Base-by-base conservation (phyloP, 2,113 vertebrate species). In the Onychostruthus taczanowskii region DNA sequence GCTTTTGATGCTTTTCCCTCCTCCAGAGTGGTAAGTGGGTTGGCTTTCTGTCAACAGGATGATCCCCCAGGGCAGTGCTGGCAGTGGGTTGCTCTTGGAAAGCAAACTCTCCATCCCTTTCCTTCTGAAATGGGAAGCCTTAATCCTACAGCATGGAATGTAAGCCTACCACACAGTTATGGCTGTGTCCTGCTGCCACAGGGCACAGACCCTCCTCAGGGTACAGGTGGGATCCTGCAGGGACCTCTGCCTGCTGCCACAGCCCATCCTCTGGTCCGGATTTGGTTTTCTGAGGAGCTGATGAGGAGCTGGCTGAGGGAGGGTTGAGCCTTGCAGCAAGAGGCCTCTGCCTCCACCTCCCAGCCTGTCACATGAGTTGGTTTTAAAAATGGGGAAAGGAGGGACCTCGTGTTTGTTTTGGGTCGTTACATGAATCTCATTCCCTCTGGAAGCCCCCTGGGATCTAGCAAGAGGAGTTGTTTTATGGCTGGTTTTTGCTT, bases 201-300 rank as follows among this genome's bases (percentile, higher is more conserved):
- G 59, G 44, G 20, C 55, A 12, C 0, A 1, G 20, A 17, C 11
- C 18, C 11, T 46, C 26, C 33, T 58, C 55, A 22, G 33, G 55
- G 55, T 24, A 11, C 56, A 59, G 33, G 56, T 58, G 56, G 56
- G 56, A 24, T 24, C 56, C 30, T 52, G 39, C 59, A 37, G 35
- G 43, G 30, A 77, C 21, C 21, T 52, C 62, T 79, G 18, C 21
- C 75, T 88, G 62, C 37, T 89, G 31, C 16, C 22, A 37, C 26
- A 64, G 66, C 52, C 46, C 1, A 0, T 62, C 10, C 35, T 12
- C 10, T 0, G 0, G 6, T 11, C n/a, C 33, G 20, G 14, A 20
- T 52, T 13, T 84, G 70, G 28, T 28, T 94, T 79, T 66, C 53
- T 85, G 58, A 26, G 35, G 69, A 68, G 61, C 46, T 79, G 39